A percentile compares a stretch with the other conserved stretches of the same genome.
These are phyloP conservation scores for Limenitis camilla DNA, from an alignment of 2,888 invertebrate genomes.

Conservation along the genomic window DNA sequence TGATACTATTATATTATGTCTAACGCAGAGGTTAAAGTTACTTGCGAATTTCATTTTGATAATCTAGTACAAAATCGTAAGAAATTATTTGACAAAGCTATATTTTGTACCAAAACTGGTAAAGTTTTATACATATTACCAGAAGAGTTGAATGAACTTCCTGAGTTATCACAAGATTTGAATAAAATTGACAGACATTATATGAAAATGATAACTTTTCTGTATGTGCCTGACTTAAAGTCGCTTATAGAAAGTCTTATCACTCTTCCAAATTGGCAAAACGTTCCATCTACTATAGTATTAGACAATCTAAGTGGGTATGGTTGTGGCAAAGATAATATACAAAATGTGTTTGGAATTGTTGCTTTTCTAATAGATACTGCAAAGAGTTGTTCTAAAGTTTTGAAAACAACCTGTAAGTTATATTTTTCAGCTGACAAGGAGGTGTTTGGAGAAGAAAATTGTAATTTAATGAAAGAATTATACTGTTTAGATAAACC, in stretches of 20 bases:
- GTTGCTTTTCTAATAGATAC: slow-evolving; percentile 51
- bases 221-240: slow-evolving; percentile 50
- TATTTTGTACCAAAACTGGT: slow-evolving; percentile 44
- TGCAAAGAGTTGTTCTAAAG: slow-evolving; percentile 38
- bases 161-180: slow-evolving; percentile 55
- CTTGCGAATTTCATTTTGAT: slow-evolving; percentile 41
- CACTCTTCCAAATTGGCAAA: slow-evolving; percentile 54
- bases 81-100: slow-evolving; percentile 53
- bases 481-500: slow-evolving; percentile 31
- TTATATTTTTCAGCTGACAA: slow-evolving; percentile 44
- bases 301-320: slow-evolving; percentile 54
- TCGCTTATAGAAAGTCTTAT: slow-evolving; percentile 52
- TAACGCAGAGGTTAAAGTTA: slow-evolving; percentile 9
- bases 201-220: slow-evolving; percentile 64
- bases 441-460: slow-evolving; percentile 40
- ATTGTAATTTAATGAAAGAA: slow-evolving; percentile 43
- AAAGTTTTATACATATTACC: slow-evolving; percentile 57
- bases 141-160: slow-evolving; percentile 57
- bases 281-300: slow-evolving; percentile 53
- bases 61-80: slow-evolving; percentile 42
- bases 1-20: too few relatives aligned
- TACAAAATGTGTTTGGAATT: slow-evolving; percentile 54
- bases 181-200: slow-evolving; percentile 47
- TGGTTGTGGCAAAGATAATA: slow-evolving; percentile 39
- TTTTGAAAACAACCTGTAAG: slow-evolving; percentile 34